Conservation (phyloP, 2,113 vertebrate species). For the Amblyornis subalaris region DNA sequence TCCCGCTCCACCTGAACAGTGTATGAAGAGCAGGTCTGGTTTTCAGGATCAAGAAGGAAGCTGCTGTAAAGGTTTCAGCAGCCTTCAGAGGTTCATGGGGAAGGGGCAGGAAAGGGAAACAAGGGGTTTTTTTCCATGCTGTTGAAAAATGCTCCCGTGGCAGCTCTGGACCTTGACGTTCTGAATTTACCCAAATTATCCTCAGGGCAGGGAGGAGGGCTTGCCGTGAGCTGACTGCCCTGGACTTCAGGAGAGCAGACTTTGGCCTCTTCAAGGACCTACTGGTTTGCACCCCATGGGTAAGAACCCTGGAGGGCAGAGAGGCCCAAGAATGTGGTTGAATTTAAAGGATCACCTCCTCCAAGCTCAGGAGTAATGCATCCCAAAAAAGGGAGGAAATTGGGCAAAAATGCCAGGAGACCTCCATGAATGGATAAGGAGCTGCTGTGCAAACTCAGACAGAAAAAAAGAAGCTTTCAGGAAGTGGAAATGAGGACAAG, state of each 20-base stretch:
- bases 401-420: not conserved
- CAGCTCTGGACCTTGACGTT: not conserved
- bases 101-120: not conserved
- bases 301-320: not conserved
- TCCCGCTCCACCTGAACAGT: not conserved
- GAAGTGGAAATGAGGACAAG: not conserved
- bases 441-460: not conserved
- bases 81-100: not conserved
- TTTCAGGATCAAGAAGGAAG: not conserved
- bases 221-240: not conserved
- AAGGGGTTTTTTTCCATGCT: not conserved
- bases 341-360: not conserved
- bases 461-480: not conserved
- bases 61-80: not conserved
- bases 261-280: not conserved
- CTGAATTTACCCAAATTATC: not conserved
- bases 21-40: fast-evolving
- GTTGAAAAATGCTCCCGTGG: not conserved
- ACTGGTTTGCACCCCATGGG: too few relatives aligned
- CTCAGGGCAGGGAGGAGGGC: not conserved
- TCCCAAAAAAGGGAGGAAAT: not conserved
- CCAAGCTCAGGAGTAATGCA: not conserved
- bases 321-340: not conserved
- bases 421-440: not conserved
- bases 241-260: not conserved